phyloP scores from a whole-genome alignment of 2,888 invertebrate genomes.

The Drosophila merina region DNA sequence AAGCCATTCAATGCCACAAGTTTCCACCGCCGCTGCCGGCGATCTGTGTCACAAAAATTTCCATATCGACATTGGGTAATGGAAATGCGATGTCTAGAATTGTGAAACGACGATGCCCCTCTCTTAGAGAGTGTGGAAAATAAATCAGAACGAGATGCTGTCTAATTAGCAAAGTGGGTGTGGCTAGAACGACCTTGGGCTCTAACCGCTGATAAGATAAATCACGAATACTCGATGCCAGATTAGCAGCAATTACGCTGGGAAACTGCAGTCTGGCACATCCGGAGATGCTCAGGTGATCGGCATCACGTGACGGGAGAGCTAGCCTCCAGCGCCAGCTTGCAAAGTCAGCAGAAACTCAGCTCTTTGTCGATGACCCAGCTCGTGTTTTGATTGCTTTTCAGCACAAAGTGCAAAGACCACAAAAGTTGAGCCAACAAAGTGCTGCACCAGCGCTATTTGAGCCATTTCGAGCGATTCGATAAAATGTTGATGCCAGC shows the following conservation, averaged over 20 bases:
- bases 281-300: conserved; percentile 15
- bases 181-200: conserved; percentile 35
- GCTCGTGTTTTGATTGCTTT: conserved; percentile 56
- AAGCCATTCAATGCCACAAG: conserved; percentile 32
- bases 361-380: neutral
- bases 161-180: conserved; percentile 36
- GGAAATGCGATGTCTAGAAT: conserved; percentile 35
- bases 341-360: no score
- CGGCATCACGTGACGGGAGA: conserved; percentile 39
- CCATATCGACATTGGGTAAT: conserved; percentile 57
- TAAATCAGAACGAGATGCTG: conserved; percentile 28
- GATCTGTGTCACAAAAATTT: conserved; percentile 51
- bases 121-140: conserved; percentile 8
- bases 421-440: conserved; percentile 21
- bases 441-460: conserved; percentile 24
- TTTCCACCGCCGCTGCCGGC: conserved; percentile 14
- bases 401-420: conserved; percentile 26
- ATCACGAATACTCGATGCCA: conserved; percentile 17
- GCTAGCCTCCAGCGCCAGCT: conserved; percentile 17
- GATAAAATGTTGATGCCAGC: conserved; percentile 6
- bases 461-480: conserved; percentile 3
- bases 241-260: conserved; percentile 34
- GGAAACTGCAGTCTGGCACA: conserved; percentile 20
- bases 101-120: conserved; percentile 26
- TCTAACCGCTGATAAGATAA: conserved; percentile 30